These are phyloP conservation scores for Tryphoninae sp. DNA, from an alignment of 2,888 invertebrate species.

Conservation along the genomic window DNA sequence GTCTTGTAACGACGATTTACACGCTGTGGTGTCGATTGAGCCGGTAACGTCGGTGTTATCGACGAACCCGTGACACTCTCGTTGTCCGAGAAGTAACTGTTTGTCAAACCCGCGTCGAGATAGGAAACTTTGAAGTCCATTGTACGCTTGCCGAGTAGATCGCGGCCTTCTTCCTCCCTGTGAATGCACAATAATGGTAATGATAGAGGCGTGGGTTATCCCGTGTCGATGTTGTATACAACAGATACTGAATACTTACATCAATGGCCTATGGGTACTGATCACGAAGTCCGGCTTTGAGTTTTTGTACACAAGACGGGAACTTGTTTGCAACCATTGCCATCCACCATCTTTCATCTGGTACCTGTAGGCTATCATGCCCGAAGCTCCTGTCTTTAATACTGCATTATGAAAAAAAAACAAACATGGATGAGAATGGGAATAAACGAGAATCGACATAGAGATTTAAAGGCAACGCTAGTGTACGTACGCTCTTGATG, in stretches of 20 bases:
- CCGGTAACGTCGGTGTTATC: constrained; percentile 82
- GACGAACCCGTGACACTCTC: constrained; percentile 87
- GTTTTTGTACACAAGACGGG: constrained; percentile 98
- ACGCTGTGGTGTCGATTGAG: constrained; percentile 88
- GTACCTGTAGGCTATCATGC: constrained; percentile 99
- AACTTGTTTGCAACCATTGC: constrained; percentile 99
- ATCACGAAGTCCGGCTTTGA: constrained; percentile 99
- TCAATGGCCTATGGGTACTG: constrained; percentile 98
- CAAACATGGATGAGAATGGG: constrained; percentile 51
- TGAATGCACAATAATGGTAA: not conserved
- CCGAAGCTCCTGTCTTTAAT: constrained; percentile 98
- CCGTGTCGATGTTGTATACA: not conserved
- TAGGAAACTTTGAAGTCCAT: constrained; percentile 99
- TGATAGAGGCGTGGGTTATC: not conserved
- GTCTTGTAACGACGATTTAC: constrained; percentile 94
- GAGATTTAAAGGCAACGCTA: not conserved
- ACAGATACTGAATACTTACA: constrained; percentile 86
- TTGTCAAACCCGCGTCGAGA: constrained; percentile 95
- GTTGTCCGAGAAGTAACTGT: constrained; percentile 93
- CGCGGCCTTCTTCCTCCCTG: constrained; percentile 99
- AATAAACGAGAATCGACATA: constrained; percentile 1
- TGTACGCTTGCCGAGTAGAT: constrained; percentile 97
- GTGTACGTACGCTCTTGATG: constrained; percentile 97
- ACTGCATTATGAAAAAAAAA: constrained; percentile 85
- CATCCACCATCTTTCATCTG: constrained; percentile 96